A percentile compares a stretch with the other conserved stretches of the same genome.
Conservation (phyloP, 92 coral and sea anemone species). For the Zoanthus solanderi region DNA sequence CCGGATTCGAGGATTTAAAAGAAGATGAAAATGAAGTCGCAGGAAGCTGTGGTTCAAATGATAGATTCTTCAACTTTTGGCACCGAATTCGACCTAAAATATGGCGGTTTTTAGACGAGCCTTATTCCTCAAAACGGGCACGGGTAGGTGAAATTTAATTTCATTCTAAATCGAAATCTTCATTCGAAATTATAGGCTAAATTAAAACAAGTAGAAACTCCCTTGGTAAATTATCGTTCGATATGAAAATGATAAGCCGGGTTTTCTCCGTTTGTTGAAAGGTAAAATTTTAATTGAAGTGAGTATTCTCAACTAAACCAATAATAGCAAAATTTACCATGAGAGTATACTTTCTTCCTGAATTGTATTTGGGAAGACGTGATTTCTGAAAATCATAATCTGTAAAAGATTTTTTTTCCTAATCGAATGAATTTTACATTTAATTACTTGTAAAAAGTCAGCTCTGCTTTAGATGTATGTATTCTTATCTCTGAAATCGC, state of each 20-base stretch:
- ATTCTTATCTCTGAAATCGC: neutral
- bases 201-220: neutral
- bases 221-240: neutral
- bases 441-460: slow-evolving; percentile 2
- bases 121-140: slow-evolving; percentile 83
- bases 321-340: neutral
- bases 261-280: neutral
- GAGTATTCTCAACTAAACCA: neutral
- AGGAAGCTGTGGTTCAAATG: slow-evolving; percentile 56
- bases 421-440: slow-evolving; percentile 14
- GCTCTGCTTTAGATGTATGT: neutral
- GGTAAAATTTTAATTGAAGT: neutral
- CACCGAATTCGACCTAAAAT: slow-evolving; percentile 75
- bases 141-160: slow-evolving; percentile 58
- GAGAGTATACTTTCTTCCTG: neutral
- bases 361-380: neutral
- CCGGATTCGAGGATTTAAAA: slow-evolving; percentile 78
- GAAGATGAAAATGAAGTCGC: slow-evolving; percentile 59
- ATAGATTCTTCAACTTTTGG: slow-evolving; percentile 65
- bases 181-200: neutral
- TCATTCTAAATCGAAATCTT: too few relatives aligned
- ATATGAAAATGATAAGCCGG: neutral
- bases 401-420: slow-evolving; percentile 14
- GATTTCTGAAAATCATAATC: slow-evolving; percentile 1
- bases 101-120: slow-evolving; percentile 84